These are phyloP conservation scores for Ivindomyrus marchei DNA, from an alignment of 2,113 vertebrate genomes.

Conservation along the genomic window DNA sequence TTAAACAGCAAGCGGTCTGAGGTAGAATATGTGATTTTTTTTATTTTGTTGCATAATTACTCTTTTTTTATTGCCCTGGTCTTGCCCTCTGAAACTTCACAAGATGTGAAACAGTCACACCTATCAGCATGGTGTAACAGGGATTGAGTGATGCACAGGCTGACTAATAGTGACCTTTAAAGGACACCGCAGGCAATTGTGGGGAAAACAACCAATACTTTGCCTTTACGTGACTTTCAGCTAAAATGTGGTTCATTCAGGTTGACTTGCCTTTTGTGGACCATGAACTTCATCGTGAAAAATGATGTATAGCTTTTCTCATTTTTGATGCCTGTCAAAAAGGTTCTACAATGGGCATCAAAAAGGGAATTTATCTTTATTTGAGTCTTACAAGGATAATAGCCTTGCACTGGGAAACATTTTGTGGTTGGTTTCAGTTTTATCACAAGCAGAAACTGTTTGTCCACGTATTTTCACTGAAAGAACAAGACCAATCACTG, in stretches of 20 bases:
- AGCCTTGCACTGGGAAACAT: neutral
- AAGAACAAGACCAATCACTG: neutral
- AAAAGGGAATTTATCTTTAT: neutral
- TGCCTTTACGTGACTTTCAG: neutral
- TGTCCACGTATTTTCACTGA: neutral
- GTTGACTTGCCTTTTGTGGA: neutral
- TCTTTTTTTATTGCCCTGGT: neutral
- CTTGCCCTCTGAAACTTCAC: neutral
- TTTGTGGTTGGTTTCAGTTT: neutral
- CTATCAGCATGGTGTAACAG: slow-evolving; percentile 1
- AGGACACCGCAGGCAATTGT: slow-evolving; percentile 8
- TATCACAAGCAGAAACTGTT: neutral
- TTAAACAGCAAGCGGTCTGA: neutral
- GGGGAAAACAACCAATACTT: neutral
- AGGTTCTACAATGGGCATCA: neutral
- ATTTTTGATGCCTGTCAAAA: neutral
- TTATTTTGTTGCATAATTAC: neutral
- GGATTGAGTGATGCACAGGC: neutral
- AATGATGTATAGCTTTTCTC: neutral
- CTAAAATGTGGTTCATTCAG: neutral
- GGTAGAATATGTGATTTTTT: neutral
- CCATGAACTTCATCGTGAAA: neutral
- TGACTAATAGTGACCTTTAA: slow-evolving; percentile 14
- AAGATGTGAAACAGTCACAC: slow-evolving; percentile 5
- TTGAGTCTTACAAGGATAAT: neutral